phyloP scores from a whole-genome alignment of 2,113 vertebrate genomes.

The Pogona vitticeps region DNA sequence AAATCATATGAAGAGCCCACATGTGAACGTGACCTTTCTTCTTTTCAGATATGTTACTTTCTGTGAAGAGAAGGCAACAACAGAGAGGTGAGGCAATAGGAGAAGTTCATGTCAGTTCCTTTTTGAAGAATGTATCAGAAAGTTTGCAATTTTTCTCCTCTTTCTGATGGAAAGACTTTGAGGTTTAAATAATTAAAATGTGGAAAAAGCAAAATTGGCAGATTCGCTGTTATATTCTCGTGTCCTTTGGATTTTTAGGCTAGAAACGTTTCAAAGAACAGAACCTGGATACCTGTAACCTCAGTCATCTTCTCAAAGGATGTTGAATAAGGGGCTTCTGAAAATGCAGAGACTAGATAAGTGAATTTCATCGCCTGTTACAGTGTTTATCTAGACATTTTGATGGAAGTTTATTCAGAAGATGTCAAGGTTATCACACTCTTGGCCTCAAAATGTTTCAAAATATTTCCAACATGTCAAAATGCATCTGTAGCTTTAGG shows the following conservation, averaged over 20 bases:
- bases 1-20: no score
- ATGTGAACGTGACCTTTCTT: no score
- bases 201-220: no score
- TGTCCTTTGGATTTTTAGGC: not conserved
- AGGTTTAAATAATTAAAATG: no score
- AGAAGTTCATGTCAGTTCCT: not conserved
- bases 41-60: no score
- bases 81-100: no score
- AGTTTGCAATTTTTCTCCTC: not conserved
- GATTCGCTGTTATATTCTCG: not conserved
- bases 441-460: constrained; percentile 5
- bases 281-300: not conserved
- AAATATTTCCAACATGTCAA: constrained; percentile 31
- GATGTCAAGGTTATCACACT: not conserved
- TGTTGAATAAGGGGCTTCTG: not conserved
- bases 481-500: constrained; percentile 20
- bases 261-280: no score
- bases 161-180: no score
- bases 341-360: not conserved
- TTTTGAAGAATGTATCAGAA: not conserved
- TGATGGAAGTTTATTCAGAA: not conserved
- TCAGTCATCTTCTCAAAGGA: not conserved
- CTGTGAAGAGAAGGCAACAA: no score
- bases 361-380: not conserved
- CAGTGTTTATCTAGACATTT: not conserved